Evolutionary conservation across 2,797 vertebrate species (phyloP).

Genomic region (Etheostoma nigrum): DNA sequence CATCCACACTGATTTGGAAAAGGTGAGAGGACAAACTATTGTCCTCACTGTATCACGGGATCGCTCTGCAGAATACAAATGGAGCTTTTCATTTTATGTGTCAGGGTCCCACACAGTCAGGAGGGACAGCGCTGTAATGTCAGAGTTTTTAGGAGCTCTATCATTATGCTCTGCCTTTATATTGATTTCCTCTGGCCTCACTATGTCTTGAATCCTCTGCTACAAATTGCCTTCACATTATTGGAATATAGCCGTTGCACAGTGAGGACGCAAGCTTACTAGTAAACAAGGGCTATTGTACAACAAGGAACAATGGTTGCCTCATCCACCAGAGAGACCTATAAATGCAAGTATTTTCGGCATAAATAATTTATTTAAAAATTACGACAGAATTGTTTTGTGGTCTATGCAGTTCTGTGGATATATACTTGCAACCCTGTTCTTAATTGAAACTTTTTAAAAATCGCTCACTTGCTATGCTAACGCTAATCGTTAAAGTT

Average conservation of each 20-base stretch:
- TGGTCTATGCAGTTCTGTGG: too few species aligned
- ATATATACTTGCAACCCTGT: too few species aligned
- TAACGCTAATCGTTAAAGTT: too few species aligned
- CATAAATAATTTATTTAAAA: too few species aligned
- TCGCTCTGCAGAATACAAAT: constrained; percentile 60
- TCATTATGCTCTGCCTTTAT: constrained; percentile 69
- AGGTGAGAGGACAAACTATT: constrained; percentile 54
- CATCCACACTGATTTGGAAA: constrained; percentile 56
- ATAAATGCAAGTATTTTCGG: too few species aligned
- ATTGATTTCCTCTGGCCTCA: constrained; percentile 75
- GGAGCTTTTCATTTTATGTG: constrained; percentile 63
- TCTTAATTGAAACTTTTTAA: too few species aligned
- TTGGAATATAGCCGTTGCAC: constrained; percentile 54
- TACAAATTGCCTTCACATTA: constrained; percentile 75
- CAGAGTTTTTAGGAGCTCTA: constrained; percentile 67
- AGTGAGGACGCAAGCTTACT: not conserved
- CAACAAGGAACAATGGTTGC: too few species aligned
- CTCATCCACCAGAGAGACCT: too few species aligned
- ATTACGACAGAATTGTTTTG: too few species aligned
- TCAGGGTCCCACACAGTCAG: constrained; percentile 57
- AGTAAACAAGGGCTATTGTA: too few species aligned
- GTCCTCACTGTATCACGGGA: constrained; percentile 41
- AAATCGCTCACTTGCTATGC: too few species aligned
- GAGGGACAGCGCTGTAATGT: constrained; percentile 52
- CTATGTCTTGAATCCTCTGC: constrained; percentile 60